These are phyloP conservation scores for Drosophila sturtevanti DNA, from an alignment of 1,140 invertebrate species.

Conservation along the genomic window DNA sequence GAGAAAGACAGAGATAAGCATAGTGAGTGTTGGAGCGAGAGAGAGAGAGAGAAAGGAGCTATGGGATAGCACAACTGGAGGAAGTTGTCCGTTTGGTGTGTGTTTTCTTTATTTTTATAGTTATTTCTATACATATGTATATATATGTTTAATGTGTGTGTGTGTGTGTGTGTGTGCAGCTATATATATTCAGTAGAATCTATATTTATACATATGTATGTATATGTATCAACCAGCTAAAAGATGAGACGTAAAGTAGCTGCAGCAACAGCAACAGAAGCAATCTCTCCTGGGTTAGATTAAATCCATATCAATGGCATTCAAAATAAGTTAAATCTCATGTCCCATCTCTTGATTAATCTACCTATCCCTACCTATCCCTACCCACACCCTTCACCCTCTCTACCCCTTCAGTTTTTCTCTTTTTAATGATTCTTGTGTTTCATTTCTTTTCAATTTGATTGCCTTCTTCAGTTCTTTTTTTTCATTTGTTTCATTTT, in stretches of 20 bases:
- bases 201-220: conserved; percentile 1
- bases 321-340: not conserved
- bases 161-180: not conserved
- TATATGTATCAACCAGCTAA: not conserved
- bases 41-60: not conserved
- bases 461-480: not conserved
- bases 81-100: conserved; percentile 8
- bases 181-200: not conserved
- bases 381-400: too few relatives aligned
- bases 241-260: not conserved
- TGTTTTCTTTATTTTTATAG: not conserved
- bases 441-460: not conserved
- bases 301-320: not conserved
- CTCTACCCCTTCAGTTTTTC: not conserved
- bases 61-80: not conserved
- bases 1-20: not conserved
- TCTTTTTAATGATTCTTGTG: not conserved
- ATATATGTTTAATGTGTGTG: too few relatives aligned
- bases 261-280: not conserved
- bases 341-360: not conserved
- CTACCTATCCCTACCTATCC: too few relatives aligned
- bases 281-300: not conserved
- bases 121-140: not conserved
- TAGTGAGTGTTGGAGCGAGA: not conserved
- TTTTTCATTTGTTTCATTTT: too few relatives aligned